phyloP scores from a whole-genome alignment of 2,888 invertebrate species.

The Pachydiplax longipennis region DNA sequence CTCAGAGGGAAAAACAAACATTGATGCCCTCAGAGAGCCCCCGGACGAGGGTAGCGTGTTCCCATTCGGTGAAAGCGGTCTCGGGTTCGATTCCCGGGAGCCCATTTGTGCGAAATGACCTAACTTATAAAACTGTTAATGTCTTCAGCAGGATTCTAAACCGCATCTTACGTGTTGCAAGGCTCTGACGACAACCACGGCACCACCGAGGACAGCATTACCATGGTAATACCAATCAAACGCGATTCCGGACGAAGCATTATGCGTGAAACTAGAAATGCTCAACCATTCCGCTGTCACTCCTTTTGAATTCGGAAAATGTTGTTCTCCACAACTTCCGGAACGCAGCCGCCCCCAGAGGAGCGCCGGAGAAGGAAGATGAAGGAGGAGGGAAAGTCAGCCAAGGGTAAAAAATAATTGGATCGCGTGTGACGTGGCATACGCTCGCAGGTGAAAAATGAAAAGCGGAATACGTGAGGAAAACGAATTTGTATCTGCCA shows the following conservation, averaged over 20 bases:
- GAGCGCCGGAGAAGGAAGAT: slow-evolving; percentile 3
- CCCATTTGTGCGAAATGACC: too few relatives aligned
- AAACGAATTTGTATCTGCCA: slow-evolving; percentile 52
- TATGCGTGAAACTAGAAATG: background rate
- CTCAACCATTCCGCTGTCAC: slow-evolving; percentile 12
- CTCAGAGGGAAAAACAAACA: too few relatives aligned
- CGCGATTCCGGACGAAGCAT: background rate
- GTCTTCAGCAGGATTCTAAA: too few relatives aligned
- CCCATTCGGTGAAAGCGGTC: too few relatives aligned
- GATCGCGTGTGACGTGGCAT: slow-evolving; percentile 50
- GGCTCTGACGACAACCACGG: too few relatives aligned
- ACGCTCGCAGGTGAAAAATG: slow-evolving; percentile 51
- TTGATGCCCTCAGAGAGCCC: too few relatives aligned
- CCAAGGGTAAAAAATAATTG: slow-evolving; percentile 50
- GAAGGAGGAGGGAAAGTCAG: slow-evolving; percentile 38
- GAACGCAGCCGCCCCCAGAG: background rate
- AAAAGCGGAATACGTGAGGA: slow-evolving; percentile 51
- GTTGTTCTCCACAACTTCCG: slow-evolving; percentile 4
- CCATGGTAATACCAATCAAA: background rate
- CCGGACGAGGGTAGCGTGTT: too few relatives aligned
- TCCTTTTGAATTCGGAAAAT: slow-evolving; percentile 18
- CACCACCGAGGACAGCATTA: too few relatives aligned
- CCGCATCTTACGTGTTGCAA: too few relatives aligned
- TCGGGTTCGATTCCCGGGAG: too few relatives aligned
- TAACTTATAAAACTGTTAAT: too few relatives aligned